Evolutionary conservation across 2,888 invertebrate species (phyloP).

Genomic region (Drosophila crucigera): DNA sequence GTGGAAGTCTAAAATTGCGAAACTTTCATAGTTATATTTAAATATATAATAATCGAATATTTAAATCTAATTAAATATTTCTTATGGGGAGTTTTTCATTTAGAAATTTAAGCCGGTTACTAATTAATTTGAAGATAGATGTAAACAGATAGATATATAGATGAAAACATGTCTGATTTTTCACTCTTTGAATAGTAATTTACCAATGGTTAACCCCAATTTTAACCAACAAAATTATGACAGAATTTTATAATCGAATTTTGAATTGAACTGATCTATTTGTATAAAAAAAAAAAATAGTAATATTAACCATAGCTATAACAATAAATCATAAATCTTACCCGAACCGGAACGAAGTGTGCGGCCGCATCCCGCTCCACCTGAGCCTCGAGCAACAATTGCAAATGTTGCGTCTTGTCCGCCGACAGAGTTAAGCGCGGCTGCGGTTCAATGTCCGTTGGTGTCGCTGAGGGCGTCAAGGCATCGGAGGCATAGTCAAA

Average conservation of each 20-base stretch:
- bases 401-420: constrained; percentile 66
- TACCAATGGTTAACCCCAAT: background rate
- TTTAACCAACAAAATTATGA: background rate
- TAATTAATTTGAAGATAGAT: background rate
- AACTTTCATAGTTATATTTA: background rate
- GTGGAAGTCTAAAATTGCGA: background rate
- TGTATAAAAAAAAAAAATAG: background rate
- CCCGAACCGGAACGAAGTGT: constrained; percentile 60
- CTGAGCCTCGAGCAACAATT: constrained; percentile 83
- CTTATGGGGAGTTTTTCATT: background rate
- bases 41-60: background rate
- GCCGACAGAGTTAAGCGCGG: constrained; percentile 43
- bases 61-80: too few relatives aligned
- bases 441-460: constrained; percentile 33
- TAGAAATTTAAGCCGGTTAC: background rate
- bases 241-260: background rate
- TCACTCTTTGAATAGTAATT: background rate
- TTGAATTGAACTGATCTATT: background rate
- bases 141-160: background rate
- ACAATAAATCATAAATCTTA: constrained; percentile 44
- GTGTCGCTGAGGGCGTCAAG: constrained; percentile 49
- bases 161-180: background rate
- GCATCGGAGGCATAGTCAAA: constrained; percentile 74
- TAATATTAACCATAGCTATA: background rate
- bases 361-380: constrained; percentile 55